A percentile compares a stretch with the other conserved stretches of the same genome.
These are phyloP conservation scores for Hydrolagus colliei DNA, from an alignment of 2,797 vertebrate genomes.

Conservation along the genomic window DNA sequence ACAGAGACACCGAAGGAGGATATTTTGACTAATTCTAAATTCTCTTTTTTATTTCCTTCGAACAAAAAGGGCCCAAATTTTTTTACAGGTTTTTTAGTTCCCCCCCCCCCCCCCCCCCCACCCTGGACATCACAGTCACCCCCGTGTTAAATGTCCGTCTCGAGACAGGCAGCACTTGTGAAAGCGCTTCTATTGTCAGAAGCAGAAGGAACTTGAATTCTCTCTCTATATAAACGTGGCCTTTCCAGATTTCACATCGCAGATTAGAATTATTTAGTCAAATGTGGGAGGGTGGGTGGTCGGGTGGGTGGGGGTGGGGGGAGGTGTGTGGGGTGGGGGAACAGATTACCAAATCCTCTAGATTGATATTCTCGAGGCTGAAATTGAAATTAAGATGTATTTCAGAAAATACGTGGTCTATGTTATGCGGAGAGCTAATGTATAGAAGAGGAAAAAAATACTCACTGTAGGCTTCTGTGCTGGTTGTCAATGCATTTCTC, in stretches of 20 bases:
- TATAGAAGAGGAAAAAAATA: background rate
- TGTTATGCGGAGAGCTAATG: background rate
- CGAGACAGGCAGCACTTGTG: too few species aligned
- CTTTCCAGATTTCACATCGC: background rate
- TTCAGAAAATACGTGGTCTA: slow-evolving; percentile 7
- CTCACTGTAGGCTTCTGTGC: background rate
- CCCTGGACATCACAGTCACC: too few species aligned
- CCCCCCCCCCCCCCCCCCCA: too few species aligned
- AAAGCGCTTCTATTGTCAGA: background rate
- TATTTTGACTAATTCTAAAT: too few species aligned
- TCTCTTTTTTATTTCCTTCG: too few species aligned
- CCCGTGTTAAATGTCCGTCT: too few species aligned
- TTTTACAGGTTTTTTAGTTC: too few species aligned
- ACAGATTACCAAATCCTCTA: background rate
- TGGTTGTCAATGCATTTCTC: background rate
- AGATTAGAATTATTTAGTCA: too few species aligned
- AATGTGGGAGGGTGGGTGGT: too few species aligned
- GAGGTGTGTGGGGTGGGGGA: background rate
- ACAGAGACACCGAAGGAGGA: too few species aligned
- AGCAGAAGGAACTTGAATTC: background rate
- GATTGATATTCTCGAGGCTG: background rate
- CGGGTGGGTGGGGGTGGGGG: background rate
- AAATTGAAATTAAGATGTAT: background rate
- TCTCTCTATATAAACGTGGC: background rate
- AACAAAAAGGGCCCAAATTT: too few species aligned